Evolutionary conservation across 2,797 vertebrate genomes (phyloP), one percentile per base, ranked within the genome.

Genomic region (Harpagifer antarcticus): DNA sequence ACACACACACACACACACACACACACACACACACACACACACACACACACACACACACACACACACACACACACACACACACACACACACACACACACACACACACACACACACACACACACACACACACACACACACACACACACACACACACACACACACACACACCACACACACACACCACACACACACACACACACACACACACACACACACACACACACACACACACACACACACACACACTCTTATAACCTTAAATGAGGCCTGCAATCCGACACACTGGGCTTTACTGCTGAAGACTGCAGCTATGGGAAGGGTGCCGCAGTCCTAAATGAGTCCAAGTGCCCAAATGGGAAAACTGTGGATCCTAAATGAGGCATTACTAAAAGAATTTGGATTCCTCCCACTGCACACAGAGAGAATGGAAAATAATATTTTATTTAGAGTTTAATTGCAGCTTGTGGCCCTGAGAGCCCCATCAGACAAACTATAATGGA

Each of bases 361-460:
- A 86, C 72, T 52, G 72, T 68, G 80, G 71, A 65, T 74, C 81
- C 83, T 86, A 92, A 93, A 94, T 93, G 90, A 93, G 88, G 88
- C 89, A 87, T 92, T 81, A 86, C 85, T 83, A 87, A 88, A 89
- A 83, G 68, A 90, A 91, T 92, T 90, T 89, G 78, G 87, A 91
- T 91, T 87, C 88, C 81, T 86, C 86, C 79, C 86, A 77, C 86
- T 82, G 82, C 83, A 86, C 80, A 81, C 82, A 78, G 66, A 58
- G 71, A 81, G 83, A 79, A 79, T 73, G 71, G 74, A 86, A 93
- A 91, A 93, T 90, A 86, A 91, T 92, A 88, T 94, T 93, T 94
- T 91, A 93, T 92, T 92, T 91, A 72, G 83, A 89, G 81, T 93
- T 92, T 94, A 93, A 94, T 94, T 94, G 93, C 86, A 42, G 87